Evolutionary conservation across 2,113 vertebrate genomes (phyloP).

Genomic region (Oxyruncus cristatus): DNA sequence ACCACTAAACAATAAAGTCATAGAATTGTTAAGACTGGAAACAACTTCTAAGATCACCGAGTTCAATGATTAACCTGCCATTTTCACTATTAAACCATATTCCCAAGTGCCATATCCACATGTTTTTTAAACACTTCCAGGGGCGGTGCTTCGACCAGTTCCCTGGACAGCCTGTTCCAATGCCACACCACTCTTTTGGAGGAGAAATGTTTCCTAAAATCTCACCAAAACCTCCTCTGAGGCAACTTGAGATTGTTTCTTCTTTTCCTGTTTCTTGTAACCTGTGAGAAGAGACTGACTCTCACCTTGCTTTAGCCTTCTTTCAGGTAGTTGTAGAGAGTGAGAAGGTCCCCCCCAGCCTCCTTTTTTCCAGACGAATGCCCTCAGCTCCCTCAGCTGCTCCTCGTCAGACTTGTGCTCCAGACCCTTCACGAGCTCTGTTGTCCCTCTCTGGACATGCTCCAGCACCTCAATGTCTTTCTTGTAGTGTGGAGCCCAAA

Average conservation of each 20-base stretch:
- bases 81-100: background rate
- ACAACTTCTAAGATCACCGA: background rate
- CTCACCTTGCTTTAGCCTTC: rapidly evolving
- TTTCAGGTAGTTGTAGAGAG: background rate
- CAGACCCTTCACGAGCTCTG: rapidly evolving
- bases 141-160: background rate
- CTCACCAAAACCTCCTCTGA: background rate
- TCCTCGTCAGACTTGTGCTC: rapidly evolving
- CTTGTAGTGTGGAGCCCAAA: rapidly evolving
- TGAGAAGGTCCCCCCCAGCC: rapidly evolving
- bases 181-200: rapidly evolving
- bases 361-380: background rate
- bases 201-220: background rate
- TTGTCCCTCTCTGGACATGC: rapidly evolving
- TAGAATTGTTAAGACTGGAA: background rate
- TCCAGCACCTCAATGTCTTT: background rate
- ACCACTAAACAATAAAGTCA: background rate
- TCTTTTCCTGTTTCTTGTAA: background rate
- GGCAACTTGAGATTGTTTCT: background rate
- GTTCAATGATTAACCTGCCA: background rate
- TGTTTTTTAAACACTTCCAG: background rate
- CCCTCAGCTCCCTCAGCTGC: rapidly evolving
- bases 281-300: rapidly evolving
- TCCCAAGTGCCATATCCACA: background rate
- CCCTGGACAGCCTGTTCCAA: background rate